Evolutionary conservation across 2,888 invertebrate species (phyloP), one percentile per base, ranked within the genome.

Genomic region (Drosophila subquinaria): DNA sequence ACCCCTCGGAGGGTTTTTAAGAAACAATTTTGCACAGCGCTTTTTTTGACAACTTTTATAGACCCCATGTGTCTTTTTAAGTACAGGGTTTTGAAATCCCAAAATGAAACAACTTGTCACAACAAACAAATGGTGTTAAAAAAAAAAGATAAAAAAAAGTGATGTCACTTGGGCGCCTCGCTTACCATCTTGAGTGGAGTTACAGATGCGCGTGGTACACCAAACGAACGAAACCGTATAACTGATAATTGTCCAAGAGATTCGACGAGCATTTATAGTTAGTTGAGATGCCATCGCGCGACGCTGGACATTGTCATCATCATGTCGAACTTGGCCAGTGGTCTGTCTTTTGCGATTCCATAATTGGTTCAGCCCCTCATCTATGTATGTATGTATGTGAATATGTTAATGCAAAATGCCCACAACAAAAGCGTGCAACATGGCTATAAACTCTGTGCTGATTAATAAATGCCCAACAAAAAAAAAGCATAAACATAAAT

Each of bases 141-240:
- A 17, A 17, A 30, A 42, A 15, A 30, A 23, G 13, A 15, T 27
- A 69, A 40, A 53, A n/a, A 38, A 38, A 38, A n/a, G 23, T 48
- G 17, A 13, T 47, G 48, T 6, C 73, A 50, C 50, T 55, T 64
- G 63, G 69, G 33, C 30, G 47, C 38, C 52, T 50, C 52, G 81
- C 89, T 89, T 73, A 91, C 91, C 91, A 91, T 91, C 71, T 85
- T 91, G 77, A 79, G 78, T 78, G 73, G 56, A 68, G 76, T 77
- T 75, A 59, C 73, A 76, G 69, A 40, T 77, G 76, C 72, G 79
- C 74, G 85, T 83, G 79, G 73, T 83, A 83, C 69, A 81, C 82
- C 77, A 73, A 75, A 75, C 84, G 84, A 91, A 79, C 62, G 84
- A 78, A 78, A 67, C 76, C 71, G 73, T 78, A 72, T 77, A 84